These are phyloP conservation scores for Paguma larvata DNA, from an alignment of 2,797 vertebrate species.

Conservation along the genomic window DNA sequence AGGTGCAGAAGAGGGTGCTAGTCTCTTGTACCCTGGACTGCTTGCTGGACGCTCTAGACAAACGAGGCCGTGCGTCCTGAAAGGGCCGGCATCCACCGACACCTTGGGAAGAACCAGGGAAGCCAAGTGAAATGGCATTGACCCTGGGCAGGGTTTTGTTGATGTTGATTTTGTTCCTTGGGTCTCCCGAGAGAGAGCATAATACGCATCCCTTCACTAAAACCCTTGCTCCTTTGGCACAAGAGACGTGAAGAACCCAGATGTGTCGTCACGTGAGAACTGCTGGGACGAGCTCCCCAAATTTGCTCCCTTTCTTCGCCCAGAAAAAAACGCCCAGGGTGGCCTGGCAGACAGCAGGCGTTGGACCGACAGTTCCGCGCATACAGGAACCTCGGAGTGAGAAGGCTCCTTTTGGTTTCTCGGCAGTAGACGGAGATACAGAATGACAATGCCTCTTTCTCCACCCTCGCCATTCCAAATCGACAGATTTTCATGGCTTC, in stretches of 20 bases:
- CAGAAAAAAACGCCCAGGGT: neutral
- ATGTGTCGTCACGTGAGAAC: slow-evolving; percentile 18
- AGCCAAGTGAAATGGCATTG: no score
- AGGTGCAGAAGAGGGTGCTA: neutral
- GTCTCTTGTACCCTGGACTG: neutral
- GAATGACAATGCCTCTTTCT: neutral
- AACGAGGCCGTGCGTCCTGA: neutral
- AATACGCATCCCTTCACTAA: neutral
- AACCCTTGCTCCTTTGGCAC: neutral
- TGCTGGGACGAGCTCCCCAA: neutral
- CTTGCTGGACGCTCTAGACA: neutral
- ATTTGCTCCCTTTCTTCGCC: neutral
- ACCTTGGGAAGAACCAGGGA: neutral
- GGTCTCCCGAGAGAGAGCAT: neutral
- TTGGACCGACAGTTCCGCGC: neutral
- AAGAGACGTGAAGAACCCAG: neutral
- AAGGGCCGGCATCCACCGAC: neutral
- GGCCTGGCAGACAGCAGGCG: neutral
- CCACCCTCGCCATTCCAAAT: neutral
- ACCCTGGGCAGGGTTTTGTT: neutral
- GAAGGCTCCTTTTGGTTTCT: slow-evolving; percentile 10
- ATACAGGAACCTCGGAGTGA: neutral
- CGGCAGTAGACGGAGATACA: neutral
- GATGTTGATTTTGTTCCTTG: neutral
- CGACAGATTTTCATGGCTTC: neutral